These are phyloP conservation scores for Echinometra lucunter DNA, from an alignment of 53 echinoderm and acorn worm species.

Conservation along the genomic window DNA sequence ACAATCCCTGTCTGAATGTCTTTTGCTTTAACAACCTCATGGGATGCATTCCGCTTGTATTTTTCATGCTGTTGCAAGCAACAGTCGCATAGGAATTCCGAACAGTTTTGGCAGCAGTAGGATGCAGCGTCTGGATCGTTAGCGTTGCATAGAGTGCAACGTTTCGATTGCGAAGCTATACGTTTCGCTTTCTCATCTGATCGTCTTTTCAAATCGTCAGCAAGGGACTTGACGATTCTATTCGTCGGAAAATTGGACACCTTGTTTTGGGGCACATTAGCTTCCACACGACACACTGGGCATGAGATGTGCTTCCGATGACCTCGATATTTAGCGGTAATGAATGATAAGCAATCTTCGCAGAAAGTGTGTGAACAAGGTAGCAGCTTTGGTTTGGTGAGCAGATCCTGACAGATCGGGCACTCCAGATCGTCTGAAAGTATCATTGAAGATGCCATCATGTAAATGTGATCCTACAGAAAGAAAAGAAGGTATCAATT, in stretches of 20 bases:
- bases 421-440: neutral
- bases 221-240: neutral
- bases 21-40: neutral
- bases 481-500: too few relatives aligned
- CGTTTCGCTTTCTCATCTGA: neutral
- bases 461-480: neutral
- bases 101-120: conserved; percentile 55
- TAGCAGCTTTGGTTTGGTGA: neutral
- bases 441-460: neutral
- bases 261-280: neutral
- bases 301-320: neutral
- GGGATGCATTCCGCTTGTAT: neutral
- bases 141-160: conserved; percentile 19
- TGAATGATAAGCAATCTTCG: neutral
- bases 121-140: neutral
- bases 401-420: neutral
- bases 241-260: conserved; percentile 42
- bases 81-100: neutral
- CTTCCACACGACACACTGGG: neutral
- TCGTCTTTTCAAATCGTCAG: neutral
- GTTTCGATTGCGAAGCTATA: neutral
- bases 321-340: too few relatives aligned
- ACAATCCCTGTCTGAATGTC: conserved; percentile 10
- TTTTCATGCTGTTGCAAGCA: neutral
- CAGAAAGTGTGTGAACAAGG: conserved; percentile 41